Base-by-base conservation (phyloP, 2,888 invertebrate species). In the Oscheius myriophilus region DNA sequence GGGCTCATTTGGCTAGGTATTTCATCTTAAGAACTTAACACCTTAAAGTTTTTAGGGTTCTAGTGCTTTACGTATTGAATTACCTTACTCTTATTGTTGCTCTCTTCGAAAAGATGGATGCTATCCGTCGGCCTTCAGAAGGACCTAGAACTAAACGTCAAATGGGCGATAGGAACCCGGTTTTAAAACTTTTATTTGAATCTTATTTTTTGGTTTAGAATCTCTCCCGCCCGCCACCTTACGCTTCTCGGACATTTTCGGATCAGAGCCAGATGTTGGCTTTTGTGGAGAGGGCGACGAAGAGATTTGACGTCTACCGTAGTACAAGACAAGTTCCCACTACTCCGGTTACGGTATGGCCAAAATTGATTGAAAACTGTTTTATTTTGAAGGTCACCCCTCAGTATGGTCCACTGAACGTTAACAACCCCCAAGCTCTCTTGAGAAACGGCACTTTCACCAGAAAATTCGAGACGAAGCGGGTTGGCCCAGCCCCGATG, bases 21-120 rank as follows among this genome's bases (percentile, higher is more conserved):
- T 3, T 9, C 11, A 49, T 49, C 11, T 49, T 3, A 49, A 49
- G 49, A 6, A 21, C 3, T 6, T 6, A 6, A 18, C 21, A 18
- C 33, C n/a, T n/a, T 43, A 43, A 49, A 14, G 49, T 42, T 90
- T 91, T 69, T 90, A 95, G 96, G 86, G 96, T 97, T 65, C 94
- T 96, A 92, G 91, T 93, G 39, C 89, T 97, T 64, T 95, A 97
- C 89, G 90, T 97, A 72, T 90, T 97, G 71, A 97, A 96, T 88
- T 90, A 97, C 79, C 95, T 95, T 87, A 94, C 96, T 0, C 88
- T 97, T 70, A 81, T 96, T 87, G 92, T 96, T 86, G 94, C 96
- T 0, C 90, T 94, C 69, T 95, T 96, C 87, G 92, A 91, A 76
- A 95, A 95, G 90, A 94, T 96, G 76, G 81, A 85, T 21, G 77